phyloP scores from a whole-genome alignment of 2,113 vertebrate genomes.

The Anhinga anhinga region DNA sequence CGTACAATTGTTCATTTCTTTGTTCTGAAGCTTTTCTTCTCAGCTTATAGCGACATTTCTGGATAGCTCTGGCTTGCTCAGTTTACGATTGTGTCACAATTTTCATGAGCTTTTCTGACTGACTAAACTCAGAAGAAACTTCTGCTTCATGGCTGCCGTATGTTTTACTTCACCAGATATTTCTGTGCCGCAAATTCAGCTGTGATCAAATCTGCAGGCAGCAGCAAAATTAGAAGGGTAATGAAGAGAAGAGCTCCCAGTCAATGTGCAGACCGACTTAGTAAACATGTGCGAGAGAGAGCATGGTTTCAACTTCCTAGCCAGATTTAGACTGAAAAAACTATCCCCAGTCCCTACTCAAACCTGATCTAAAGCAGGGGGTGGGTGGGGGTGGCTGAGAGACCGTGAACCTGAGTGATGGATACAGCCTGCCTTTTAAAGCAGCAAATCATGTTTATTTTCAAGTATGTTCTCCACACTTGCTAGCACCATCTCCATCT shows the following conservation, averaged over 20 bases:
- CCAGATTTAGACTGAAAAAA: neutral
- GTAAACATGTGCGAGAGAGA: neutral
- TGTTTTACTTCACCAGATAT: constrained; percentile 13
- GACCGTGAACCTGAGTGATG: neutral
- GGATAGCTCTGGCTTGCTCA: constrained; percentile 1
- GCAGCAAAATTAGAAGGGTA: neutral
- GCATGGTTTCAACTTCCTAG: neutral
- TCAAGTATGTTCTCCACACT: neutral
- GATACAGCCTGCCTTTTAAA: neutral
- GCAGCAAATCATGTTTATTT: neutral
- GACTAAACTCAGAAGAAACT: neutral
- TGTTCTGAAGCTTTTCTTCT: constrained; percentile 11
- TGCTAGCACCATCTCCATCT: neutral
- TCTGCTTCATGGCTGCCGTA: neutral
- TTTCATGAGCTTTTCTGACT: constrained; percentile 6
- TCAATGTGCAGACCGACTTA: neutral
- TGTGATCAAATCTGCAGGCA: neutral
- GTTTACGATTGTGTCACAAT: neutral
- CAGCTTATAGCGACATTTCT: neutral
- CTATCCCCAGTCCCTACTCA: neutral
- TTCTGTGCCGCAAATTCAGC: neutral
- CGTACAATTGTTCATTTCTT: constrained; percentile 33
- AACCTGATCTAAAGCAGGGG: neutral
- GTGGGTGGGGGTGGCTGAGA: neutral
- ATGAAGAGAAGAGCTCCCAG: neutral